Percentiles rank a stretch among this genome's conserved stretches.
phyloP scores from a whole-genome alignment of 2,113 vertebrate species.

The Bettongia penicillata region DNA sequence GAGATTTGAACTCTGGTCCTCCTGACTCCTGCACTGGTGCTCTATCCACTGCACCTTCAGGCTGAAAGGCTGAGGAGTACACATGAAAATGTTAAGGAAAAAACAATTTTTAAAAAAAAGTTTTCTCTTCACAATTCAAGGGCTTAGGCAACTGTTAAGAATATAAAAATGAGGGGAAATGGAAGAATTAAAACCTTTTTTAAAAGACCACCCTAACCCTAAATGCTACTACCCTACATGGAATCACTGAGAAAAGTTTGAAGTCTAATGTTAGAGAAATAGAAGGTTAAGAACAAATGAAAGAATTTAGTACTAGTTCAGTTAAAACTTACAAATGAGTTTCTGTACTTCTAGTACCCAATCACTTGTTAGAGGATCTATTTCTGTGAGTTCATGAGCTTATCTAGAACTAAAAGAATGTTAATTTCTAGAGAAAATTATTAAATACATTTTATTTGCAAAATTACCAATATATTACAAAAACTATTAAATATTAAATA shows the following conservation, averaged over 20 bases:
- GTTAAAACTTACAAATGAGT: neutral
- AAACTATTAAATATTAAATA: no score
- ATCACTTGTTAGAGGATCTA: neutral
- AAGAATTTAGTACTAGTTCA: neutral
- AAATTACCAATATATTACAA: no score
- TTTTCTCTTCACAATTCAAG: neutral
- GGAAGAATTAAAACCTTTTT: neutral
- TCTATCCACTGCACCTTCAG: neutral
- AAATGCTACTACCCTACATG: neutral
- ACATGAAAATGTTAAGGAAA: neutral
- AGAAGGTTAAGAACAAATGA: neutral
- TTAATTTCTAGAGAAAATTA: neutral
- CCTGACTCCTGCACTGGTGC: no score
- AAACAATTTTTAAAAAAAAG: neutral
- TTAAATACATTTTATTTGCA: neutral
- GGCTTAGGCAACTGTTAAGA: neutral
- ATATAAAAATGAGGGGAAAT: neutral
- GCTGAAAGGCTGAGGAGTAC: neutral
- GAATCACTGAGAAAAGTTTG: neutral
- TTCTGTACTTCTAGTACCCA: neutral
- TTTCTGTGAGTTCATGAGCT: neutral
- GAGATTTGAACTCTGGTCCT: no score
- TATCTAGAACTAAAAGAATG: neutral
- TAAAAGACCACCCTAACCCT: neutral
- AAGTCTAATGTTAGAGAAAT: neutral